Conservation (phyloP, 2,888 invertebrate species). For the Omphaloscelis lunosa region DNA sequence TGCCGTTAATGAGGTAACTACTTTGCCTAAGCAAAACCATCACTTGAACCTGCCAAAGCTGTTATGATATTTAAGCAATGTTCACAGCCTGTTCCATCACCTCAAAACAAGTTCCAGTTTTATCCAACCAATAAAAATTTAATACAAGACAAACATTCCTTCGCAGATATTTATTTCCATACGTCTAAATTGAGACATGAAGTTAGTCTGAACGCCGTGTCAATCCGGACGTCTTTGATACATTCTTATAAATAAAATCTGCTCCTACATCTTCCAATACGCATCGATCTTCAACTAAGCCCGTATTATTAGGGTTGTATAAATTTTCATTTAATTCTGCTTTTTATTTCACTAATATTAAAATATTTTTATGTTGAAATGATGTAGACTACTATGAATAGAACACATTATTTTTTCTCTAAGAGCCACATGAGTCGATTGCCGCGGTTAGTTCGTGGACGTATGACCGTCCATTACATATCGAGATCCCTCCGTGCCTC, state of each 20-base stretch:
- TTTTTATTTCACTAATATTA: neutral
- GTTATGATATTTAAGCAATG: neutral
- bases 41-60: neutral
- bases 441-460: no score
- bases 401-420: neutral
- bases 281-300: slow-evolving; percentile 55
- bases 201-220: slow-evolving; percentile 44
- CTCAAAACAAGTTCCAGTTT: neutral
- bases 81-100: neutral
- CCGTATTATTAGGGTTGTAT: slow-evolving; percentile 50
- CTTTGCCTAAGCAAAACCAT: neutral
- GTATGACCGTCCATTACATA: no score
- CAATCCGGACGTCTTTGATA: slow-evolving; percentile 48
- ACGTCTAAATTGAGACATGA: slow-evolving; percentile 55
- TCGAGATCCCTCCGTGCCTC: no score
- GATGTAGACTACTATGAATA: neutral
- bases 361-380: neutral
- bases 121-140: neutral
- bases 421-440: no score
- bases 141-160: slow-evolving; percentile 31
- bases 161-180: slow-evolving; percentile 45
- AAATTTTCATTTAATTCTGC: neutral
- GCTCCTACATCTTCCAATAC: slow-evolving; percentile 46
- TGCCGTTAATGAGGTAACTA: no score
- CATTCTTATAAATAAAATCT: slow-evolving; percentile 62